Percentiles rank a stretch among this genome's conserved stretches.
Evolutionary conservation across 1,140 invertebrate genomes (phyloP).

Genomic region (Metaphire vulgaris): DNA sequence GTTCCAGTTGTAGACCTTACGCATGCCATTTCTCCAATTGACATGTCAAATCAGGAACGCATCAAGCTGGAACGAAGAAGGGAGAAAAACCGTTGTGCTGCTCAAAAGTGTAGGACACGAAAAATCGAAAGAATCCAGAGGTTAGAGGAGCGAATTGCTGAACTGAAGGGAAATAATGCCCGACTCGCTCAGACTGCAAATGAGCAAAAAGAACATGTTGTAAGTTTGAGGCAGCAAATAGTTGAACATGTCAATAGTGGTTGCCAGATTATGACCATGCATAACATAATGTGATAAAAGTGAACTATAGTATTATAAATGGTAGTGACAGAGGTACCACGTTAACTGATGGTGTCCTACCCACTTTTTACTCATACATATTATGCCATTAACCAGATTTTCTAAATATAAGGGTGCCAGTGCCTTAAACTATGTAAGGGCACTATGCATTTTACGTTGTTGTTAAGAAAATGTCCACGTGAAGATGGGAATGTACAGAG

Average conservation of each 20-base stretch:
- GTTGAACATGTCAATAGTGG: slow-evolving; percentile 85
- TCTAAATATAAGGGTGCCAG: no score
- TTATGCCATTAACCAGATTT: no score
- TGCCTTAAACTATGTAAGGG: no score
- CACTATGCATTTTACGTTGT: no score
- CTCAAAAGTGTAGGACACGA: slow-evolving; percentile 86
- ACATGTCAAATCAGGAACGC: slow-evolving; percentile 90
- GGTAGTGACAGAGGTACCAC: no score
- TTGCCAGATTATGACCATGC: slow-evolving; percentile 63
- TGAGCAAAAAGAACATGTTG: slow-evolving; percentile 83
- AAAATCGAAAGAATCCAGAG: slow-evolving; percentile 91
- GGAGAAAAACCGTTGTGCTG: slow-evolving; percentile 87
- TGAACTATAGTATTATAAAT: no score
- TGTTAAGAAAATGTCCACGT: no score
- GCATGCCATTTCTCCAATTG: slow-evolving; percentile 78
- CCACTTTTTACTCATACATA: no score
- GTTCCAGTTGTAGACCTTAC: background rate
- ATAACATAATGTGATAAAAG: background rate
- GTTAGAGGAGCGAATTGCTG: slow-evolving; percentile 81
- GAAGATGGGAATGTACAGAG: no score
- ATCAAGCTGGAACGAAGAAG: slow-evolving; percentile 92
- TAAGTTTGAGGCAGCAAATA: slow-evolving; percentile 82
- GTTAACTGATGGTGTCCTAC: no score
- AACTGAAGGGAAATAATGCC: slow-evolving; percentile 80
- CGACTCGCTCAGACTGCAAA: slow-evolving; percentile 74